phyloP scores from a whole-genome alignment of 2,797 vertebrate species.

The Pteropus rufus region DNA sequence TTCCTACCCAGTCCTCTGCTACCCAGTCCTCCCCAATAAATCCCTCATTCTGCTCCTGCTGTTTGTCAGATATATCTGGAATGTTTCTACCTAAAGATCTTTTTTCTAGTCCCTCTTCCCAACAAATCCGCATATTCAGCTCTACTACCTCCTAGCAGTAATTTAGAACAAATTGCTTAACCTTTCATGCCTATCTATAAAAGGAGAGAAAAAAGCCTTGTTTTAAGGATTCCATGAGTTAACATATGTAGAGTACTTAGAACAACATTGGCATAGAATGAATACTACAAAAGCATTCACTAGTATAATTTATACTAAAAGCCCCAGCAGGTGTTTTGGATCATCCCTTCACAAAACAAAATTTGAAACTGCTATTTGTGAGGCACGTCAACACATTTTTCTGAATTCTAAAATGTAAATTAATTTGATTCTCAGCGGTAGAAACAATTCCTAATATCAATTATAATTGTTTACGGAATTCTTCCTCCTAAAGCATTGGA shows the following conservation, averaged over 20 bases:
- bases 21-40: not conserved
- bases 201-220: not conserved
- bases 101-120: not conserved
- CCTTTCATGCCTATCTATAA: not conserved
- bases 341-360: not conserved
- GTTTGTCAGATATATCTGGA: not conserved
- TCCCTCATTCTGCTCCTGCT: not conserved
- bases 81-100: not conserved
- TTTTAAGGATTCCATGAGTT: slow-evolving; percentile 8
- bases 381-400: not conserved
- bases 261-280: not conserved
- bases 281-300: not conserved
- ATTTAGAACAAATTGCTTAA: not conserved
- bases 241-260: not conserved
- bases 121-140: not conserved
- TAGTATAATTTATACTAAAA: slow-evolving; percentile 5
- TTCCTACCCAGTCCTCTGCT: too few species aligned
- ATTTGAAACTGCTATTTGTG: not conserved
- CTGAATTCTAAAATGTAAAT: slow-evolving; percentile 9
- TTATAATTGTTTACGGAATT: not conserved
- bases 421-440: not conserved
- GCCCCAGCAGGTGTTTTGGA: not conserved
- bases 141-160: not conserved
- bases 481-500: not conserved
- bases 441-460: slow-evolving; percentile 20